phyloP scores from a whole-genome alignment of 1,140 invertebrate genomes.

The Drosophila sucinea region DNA sequence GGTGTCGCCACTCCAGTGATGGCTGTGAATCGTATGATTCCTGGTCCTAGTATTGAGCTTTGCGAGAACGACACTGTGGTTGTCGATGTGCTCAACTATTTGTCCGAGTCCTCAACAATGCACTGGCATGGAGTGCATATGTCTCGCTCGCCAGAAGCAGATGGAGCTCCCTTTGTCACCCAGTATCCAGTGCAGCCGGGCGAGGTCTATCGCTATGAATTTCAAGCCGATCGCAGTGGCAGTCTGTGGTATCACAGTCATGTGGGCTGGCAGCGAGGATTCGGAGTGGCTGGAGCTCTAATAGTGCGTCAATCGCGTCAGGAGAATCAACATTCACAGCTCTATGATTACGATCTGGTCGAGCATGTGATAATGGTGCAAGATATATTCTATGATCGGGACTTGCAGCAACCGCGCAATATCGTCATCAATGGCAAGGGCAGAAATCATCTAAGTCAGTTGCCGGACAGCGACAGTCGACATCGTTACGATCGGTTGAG shows the following conservation, averaged over 20 bases:
- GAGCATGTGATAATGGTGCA: constrained; percentile 89
- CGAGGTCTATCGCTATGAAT: constrained; percentile 93
- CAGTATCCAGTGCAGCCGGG: constrained; percentile 93
- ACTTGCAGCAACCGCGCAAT: constrained; percentile 84
- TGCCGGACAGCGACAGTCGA: constrained; percentile 84
- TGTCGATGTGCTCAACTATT: constrained; percentile 91
- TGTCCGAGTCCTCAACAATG: constrained; percentile 89
- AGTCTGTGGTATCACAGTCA: constrained; percentile 91
- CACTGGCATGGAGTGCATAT: constrained; percentile 94
- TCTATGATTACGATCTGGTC: constrained; percentile 91
- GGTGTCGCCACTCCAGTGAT: constrained; percentile 88
- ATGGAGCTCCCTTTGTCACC: constrained; percentile 92
- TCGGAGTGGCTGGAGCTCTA: constrained; percentile 91
- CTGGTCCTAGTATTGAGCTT: constrained; percentile 93
- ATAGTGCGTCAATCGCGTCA: constrained; percentile 90
- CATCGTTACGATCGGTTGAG: constrained; percentile 83
- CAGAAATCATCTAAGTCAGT: constrained; percentile 82
- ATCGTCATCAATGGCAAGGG: constrained; percentile 87
- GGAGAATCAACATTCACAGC: constrained; percentile 86
- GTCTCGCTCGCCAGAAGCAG: constrained; percentile 91
- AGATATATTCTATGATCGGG: constrained; percentile 88
- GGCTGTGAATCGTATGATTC: constrained; percentile 91
- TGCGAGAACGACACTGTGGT: constrained; percentile 94
- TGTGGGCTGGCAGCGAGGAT: constrained; percentile 88
- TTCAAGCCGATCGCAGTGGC: constrained; percentile 88